These are phyloP conservation scores for Dicerorhinus sumatrensis DNA, from an alignment of 2,113 vertebrate genomes.

Conservation along the genomic window DNA sequence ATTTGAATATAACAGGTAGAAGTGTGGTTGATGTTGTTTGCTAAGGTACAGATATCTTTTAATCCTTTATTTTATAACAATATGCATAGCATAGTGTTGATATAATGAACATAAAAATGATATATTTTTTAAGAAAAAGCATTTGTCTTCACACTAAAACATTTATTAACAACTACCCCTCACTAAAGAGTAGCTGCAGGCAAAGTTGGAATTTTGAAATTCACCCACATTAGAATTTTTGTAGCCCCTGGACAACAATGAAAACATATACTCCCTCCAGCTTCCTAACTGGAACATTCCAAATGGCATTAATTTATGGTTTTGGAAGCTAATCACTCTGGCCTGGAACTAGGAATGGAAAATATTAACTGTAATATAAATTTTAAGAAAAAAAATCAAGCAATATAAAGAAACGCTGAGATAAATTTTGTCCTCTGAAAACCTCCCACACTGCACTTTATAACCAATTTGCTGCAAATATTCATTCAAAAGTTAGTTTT, in stretches of 20 bases:
- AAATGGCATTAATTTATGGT: constrained; percentile 12
- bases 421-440: not conserved
- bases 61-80: not conserved
- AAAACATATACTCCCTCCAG: not conserved
- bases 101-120: not conserved
- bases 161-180: not conserved
- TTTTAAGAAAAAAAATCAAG: not conserved
- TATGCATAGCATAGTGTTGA: not conserved
- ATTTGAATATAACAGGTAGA: not conserved
- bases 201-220: constrained; percentile 26
- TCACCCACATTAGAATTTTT: not conserved
- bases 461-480: not conserved
- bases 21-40: not conserved
- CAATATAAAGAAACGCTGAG: not conserved
- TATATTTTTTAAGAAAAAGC: not conserved
- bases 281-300: constrained; percentile 37
- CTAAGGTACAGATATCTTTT: not conserved
- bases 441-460: not conserved
- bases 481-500: constrained; percentile 43
- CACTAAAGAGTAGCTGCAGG: not conserved
- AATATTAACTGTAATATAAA: constrained; percentile 38
- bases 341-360: not conserved
- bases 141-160: not conserved
- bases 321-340: constrained; percentile 36
- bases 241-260: not conserved